A percentile compares a stretch with the other conserved stretches of the same genome.
Evolutionary conservation across 2,888 invertebrate species (phyloP).

Genomic region (Diadegma fenestrale): DNA sequence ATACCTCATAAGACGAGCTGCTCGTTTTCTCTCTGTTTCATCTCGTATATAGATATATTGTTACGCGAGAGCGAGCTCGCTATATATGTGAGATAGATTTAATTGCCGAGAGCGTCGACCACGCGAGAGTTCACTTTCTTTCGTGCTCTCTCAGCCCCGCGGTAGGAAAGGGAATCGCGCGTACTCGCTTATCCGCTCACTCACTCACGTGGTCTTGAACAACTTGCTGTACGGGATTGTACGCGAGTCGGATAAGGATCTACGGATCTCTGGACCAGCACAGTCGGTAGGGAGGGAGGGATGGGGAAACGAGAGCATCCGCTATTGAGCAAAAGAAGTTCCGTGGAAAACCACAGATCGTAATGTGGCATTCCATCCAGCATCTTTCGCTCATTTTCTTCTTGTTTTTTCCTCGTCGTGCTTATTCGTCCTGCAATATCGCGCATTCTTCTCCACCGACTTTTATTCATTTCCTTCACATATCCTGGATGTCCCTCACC

Average conservation of each 20-base stretch:
- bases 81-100: conserved; percentile 50
- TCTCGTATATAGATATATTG: not conserved
- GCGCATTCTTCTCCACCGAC: not conserved
- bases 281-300: not conserved
- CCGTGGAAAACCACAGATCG: conserved; percentile 47
- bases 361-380: conserved; percentile 34
- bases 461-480: not conserved
- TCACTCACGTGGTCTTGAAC: conserved; percentile 49
- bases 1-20: not conserved
- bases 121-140: conserved; percentile 66
- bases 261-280: conserved; percentile 43
- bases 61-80: not conserved
- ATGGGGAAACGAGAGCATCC: conserved; percentile 41
- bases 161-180: conserved; percentile 41
- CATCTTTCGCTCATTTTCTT: conserved; percentile 40
- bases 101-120: conserved; percentile 66
- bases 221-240: conserved; percentile 56
- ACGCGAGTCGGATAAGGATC: conserved; percentile 64
- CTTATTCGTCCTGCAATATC: not conserved
- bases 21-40: conserved; percentile 24
- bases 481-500: not conserved
- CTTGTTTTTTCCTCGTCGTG: not conserved
- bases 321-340: conserved; percentile 44
- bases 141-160: conserved; percentile 29
- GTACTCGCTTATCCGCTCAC: conserved; percentile 35